phyloP scores from a whole-genome alignment of 2,113 vertebrate genomes.

The Turdus rufiventris region DNA sequence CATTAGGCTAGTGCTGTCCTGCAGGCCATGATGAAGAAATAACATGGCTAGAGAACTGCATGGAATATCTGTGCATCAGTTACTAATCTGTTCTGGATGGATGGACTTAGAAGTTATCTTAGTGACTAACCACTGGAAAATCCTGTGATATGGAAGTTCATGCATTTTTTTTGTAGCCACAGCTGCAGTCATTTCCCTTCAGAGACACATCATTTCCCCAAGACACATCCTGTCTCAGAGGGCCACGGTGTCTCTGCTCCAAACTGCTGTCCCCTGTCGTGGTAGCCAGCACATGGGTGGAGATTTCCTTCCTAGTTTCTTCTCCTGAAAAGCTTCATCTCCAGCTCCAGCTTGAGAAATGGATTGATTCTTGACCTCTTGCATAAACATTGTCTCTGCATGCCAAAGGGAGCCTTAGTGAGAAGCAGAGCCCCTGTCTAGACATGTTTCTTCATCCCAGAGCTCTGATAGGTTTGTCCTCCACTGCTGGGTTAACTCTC shows the following conservation, averaged over 20 bases:
- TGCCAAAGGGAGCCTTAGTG: constrained; percentile 30
- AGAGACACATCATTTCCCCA: constrained; percentile 65
- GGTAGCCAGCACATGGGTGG: constrained; percentile 44
- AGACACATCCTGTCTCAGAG: constrained; percentile 73
- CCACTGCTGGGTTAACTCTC: background rate
- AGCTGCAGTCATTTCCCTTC: constrained; percentile 76
- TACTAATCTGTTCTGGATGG: constrained; percentile 69
- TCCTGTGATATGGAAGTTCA: constrained; percentile 63
- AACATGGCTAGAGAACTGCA: background rate
- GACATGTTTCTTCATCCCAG: constrained; percentile 34
- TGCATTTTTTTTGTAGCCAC: constrained; percentile 30
- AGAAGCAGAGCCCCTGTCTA: constrained; percentile 32
- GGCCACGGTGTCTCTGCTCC: constrained; percentile 48
- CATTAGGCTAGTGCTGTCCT: background rate
- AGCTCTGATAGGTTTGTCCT: background rate
- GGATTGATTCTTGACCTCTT: constrained; percentile 63
- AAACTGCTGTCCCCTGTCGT: constrained; percentile 20
- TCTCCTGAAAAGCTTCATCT: constrained; percentile 55
- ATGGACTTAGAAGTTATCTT: constrained; percentile 71
- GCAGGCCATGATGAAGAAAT: background rate
- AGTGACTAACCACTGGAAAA: constrained; percentile 73
- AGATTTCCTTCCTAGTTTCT: constrained; percentile 72
- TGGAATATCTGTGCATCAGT: constrained; percentile 59
- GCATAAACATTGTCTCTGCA: constrained; percentile 52
- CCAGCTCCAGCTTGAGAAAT: constrained; percentile 54